Percentiles rank a stretch among this genome's conserved stretches.
These are phyloP conservation scores for Lutraria lutraria DNA, from an alignment of 2,888 invertebrate genomes.

Conservation along the genomic window DNA sequence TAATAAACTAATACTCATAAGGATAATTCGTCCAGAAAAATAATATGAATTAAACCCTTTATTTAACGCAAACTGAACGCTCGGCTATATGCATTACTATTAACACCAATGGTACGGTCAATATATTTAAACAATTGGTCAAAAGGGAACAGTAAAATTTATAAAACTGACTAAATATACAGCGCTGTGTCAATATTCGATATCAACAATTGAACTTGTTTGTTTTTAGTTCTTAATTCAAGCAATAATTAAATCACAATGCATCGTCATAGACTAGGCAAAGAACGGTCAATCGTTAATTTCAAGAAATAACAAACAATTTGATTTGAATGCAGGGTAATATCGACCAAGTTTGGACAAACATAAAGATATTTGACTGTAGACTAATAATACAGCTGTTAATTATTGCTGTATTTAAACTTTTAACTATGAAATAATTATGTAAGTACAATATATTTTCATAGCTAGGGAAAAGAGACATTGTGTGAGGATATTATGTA, in stretches of 20 bases:
- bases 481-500: too few species aligned
- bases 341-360: neutral
- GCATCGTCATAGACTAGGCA: neutral
- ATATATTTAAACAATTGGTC: neutral
- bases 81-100: neutral
- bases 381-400: neutral
- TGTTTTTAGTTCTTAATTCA: neutral
- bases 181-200: neutral
- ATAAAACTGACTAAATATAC: neutral
- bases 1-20: too few species aligned
- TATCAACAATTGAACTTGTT: neutral
- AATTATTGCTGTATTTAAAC: neutral
- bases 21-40: too few species aligned
- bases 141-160: neutral
- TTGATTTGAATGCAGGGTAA: neutral
- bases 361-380: neutral
- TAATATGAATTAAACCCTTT: too few species aligned
- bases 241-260: neutral
- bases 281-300: neutral
- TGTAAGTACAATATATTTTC: neutral
- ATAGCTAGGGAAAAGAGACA: neutral
- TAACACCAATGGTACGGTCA: neutral
- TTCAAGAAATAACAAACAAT: slow-evolving; percentile 9
- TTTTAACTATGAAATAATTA: neutral
- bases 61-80: neutral